Conservation (phyloP, 2,113 vertebrate species). For the Calidris pugnax region DNA sequence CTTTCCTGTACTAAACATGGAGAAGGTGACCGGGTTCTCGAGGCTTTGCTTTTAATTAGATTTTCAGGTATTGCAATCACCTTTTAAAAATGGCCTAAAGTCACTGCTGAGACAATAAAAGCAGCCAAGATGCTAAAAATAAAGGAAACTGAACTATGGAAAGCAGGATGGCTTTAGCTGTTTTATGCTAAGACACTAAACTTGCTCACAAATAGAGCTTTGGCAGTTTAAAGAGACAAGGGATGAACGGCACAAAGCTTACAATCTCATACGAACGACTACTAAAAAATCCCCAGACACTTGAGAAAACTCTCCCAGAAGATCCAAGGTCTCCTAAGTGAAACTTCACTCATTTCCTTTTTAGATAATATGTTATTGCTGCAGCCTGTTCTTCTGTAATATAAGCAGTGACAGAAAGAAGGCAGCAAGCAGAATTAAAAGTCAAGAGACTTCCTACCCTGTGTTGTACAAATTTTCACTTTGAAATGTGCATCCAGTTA, state of each 20-base stretch:
- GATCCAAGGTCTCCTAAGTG: not conserved
- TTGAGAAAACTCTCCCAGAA: not conserved
- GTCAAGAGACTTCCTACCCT: not conserved
- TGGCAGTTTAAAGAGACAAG: not conserved
- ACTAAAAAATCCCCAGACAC: not conserved
- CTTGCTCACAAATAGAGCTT: not conserved
- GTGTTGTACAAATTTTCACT: not conserved
- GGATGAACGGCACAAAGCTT: not conserved
- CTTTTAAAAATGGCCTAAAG: constrained; percentile 43
- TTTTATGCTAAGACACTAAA: not conserved
- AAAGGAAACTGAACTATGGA: not conserved
- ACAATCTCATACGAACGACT: not conserved
- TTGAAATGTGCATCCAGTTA: not conserved
- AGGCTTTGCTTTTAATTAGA: constrained; percentile 43
- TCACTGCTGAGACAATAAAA: not conserved
- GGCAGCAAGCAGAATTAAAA: not conserved
- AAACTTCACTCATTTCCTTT: constrained; percentile 25
- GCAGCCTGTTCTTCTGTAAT: not conserved
- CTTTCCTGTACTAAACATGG: not conserved
- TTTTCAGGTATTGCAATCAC: constrained; percentile 15
- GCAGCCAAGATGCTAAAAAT: not conserved
- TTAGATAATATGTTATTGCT: not conserved
- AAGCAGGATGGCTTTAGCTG: not conserved
- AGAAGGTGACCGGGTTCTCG: not conserved
- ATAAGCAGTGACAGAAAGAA: not conserved